phyloP scores from a whole-genome alignment of 2,113 vertebrate species.

The Panthera uncia region DNA sequence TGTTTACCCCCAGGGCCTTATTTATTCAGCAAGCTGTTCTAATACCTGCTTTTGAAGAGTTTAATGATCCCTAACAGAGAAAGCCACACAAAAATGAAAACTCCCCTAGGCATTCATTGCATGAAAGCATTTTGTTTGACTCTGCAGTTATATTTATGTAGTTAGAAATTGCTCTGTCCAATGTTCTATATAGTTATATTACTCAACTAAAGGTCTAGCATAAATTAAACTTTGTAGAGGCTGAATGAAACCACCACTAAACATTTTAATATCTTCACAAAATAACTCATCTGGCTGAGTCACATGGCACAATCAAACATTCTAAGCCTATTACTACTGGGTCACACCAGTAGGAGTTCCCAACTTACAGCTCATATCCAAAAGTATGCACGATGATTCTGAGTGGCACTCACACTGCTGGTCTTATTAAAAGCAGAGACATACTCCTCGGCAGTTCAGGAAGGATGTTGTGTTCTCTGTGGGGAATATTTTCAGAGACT shows the following conservation, averaged over 20 bases:
- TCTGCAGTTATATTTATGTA: neutral
- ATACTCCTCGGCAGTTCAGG: neutral
- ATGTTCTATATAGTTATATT: neutral
- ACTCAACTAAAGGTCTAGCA: neutral
- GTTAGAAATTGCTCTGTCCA: constrained; percentile 13
- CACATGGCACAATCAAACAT: constrained; percentile 15
- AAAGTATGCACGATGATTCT: neutral
- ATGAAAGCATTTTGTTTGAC: neutral
- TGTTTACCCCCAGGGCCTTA: neutral
- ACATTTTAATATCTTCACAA: constrained; percentile 34
- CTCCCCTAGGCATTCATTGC: neutral
- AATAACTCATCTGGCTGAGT: constrained; percentile 20
- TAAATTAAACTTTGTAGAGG: neutral
- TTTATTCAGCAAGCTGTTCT: constrained; percentile 47
- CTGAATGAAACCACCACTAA: constrained; percentile 33
- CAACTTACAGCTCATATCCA: neutral
- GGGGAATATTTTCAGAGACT: constrained; percentile 9
- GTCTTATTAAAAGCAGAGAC: neutral
- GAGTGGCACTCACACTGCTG: neutral
- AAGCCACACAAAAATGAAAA: neutral
- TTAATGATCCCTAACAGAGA: constrained; percentile 35
- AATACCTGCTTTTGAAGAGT: constrained; percentile 35
- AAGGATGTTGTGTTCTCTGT: neutral
- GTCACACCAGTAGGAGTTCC: neutral
- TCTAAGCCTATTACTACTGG: neutral